Conservation (phyloP, 1,140 invertebrate species). For the Pentalonia nigronervosa region DNA sequence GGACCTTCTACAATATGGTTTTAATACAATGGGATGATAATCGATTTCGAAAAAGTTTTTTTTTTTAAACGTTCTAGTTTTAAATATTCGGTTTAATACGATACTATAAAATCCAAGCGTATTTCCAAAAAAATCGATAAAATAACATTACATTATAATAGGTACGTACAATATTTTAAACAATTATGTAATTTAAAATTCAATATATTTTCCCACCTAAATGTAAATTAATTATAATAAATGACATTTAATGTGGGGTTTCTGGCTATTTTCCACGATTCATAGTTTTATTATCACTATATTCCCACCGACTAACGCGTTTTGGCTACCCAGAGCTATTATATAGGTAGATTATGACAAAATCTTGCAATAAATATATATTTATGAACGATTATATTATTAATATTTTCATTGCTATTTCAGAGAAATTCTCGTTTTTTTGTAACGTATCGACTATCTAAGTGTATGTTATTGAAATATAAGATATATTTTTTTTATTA, state of each 20-base stretch:
- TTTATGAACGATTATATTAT: neutral
- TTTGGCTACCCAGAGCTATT: neutral
- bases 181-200: neutral
- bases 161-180: neutral
- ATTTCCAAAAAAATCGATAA: neutral
- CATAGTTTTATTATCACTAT: neutral
- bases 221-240: neutral
- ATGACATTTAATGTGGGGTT: neutral
- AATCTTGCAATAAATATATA: neutral
- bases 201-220: neutral
- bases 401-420: neutral
- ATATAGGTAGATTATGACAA: slow-evolving; percentile 2
- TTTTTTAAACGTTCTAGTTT: too few relatives aligned
- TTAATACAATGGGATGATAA: too few relatives aligned
- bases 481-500: too few relatives aligned
- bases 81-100: too few relatives aligned
- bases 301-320: neutral
- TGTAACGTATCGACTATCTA: too few relatives aligned
- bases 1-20: too few relatives aligned
- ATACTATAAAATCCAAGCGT: neutral
- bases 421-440: neutral
- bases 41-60: too few relatives aligned
- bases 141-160: neutral
- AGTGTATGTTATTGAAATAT: too few relatives aligned
- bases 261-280: slow-evolving; percentile 6